Conservation (phyloP, 2,888 invertebrate genomes). For the Acanthosepion esculentum region DNA sequence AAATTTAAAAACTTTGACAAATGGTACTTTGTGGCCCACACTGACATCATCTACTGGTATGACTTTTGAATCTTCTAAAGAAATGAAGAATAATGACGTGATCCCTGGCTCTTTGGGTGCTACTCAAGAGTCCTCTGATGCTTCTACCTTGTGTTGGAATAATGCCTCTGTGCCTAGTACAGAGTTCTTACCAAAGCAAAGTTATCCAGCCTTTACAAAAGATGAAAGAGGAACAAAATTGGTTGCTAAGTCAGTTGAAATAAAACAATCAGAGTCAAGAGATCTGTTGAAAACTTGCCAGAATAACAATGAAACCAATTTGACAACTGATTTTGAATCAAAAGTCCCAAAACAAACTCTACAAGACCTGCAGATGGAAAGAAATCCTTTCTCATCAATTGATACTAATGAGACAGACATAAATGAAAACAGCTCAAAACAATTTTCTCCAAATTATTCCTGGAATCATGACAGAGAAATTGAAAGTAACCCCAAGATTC, state of each 20-base stretch:
- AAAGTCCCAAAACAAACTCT: background rate
- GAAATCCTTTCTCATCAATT: background rate
- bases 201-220: background rate
- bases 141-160: background rate
- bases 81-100: background rate
- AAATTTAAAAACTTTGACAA: background rate
- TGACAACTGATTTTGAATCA: background rate
- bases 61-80: background rate
- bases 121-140: background rate
- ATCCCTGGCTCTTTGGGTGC: background rate
- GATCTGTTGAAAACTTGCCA: background rate
- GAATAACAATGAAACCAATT: background rate
- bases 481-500: background rate
- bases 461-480: background rate
- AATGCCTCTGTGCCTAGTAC: background rate
- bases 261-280: background rate
- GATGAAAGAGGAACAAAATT: background rate
- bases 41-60: background rate
- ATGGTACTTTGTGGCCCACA: background rate
- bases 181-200: background rate
- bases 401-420: background rate
- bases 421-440: background rate
- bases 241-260: background rate
- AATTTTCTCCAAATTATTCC: background rate
- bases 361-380: background rate